Evolutionary conservation across 1,140 invertebrate species (phyloP).

Genomic region (Vanessa tameamea): DNA sequence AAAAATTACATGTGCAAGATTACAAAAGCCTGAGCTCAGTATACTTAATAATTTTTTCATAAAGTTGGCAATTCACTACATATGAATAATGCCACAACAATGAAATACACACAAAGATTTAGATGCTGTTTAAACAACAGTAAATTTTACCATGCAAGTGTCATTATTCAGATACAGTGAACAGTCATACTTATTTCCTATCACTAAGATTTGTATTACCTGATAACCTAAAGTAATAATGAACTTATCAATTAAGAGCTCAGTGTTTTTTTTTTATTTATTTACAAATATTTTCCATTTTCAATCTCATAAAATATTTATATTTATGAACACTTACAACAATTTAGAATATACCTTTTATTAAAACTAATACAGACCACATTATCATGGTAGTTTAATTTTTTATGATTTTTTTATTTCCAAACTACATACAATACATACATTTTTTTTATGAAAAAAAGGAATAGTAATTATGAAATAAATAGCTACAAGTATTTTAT

Average conservation of each 20-base stretch:
- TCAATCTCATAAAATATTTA: conserved; percentile 71
- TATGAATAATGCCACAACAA: background rate
- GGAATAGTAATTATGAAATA: background rate
- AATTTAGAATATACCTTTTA: conserved; percentile 78
- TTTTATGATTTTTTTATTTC: background rate
- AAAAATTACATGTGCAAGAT: conserved; percentile 16
- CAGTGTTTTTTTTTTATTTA: conserved; percentile 41
- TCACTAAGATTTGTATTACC: conserved; percentile 44
- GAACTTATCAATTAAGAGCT: conserved; percentile 51
- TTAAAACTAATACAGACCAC: conserved; percentile 62
- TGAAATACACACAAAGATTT: background rate
- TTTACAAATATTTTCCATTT: conserved; percentile 55
- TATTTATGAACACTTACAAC: conserved; percentile 77
- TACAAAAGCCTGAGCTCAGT: conserved; percentile 29
- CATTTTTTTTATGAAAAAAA: background rate
- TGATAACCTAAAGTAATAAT: conserved; percentile 49
- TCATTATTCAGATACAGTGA: conserved; percentile 16
- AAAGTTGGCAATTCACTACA: background rate
- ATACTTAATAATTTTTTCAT: conserved; percentile 4
- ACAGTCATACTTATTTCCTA: conserved; percentile 13
- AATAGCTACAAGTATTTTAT: background rate
- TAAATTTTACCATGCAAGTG: conserved; percentile 8
- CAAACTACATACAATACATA: conserved; percentile 1
- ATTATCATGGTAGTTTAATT: conserved; percentile 34
- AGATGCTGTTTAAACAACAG: background rate